Conservation (phyloP, 2,888 invertebrate species). For the Drosophila subquinaria region DNA sequence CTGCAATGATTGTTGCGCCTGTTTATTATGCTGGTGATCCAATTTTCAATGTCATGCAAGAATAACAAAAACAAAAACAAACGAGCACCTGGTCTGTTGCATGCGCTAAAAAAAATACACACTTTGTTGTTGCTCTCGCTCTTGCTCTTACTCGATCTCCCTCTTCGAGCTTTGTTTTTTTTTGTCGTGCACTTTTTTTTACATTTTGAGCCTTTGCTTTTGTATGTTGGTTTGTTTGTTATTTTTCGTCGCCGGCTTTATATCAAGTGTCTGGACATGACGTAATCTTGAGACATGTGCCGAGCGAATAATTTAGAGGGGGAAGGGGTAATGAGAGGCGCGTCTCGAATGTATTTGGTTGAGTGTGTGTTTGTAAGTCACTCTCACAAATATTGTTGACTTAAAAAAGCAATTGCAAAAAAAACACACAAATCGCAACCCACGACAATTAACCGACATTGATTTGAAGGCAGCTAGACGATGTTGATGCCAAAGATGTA, state of each 20-base stretch:
- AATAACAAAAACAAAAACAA: conserved; percentile 48
- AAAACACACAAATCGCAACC: conserved; percentile 45
- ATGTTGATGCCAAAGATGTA: conserved; percentile 22
- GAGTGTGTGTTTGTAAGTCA: conserved; percentile 13
- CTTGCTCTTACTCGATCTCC: conserved; percentile 12
- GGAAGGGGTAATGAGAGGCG: conserved; percentile 43
- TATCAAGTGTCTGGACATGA: conserved; percentile 71
- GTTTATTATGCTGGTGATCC: conserved; percentile 43
- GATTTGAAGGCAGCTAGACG: conserved; percentile 68
- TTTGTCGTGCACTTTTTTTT: conserved; percentile 39
- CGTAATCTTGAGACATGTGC: conserved; percentile 62
- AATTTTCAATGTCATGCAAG: conserved; percentile 70
- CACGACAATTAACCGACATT: conserved; percentile 72
- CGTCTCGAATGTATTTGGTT: conserved; percentile 28
- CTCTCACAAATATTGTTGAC: conserved; percentile 36
- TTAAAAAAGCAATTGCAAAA: conserved; percentile 39
- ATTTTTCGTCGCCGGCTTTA: conserved; percentile 51
- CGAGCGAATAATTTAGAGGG: conserved; percentile 12
- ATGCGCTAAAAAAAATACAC: conserved; percentile 15
- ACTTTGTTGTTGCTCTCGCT: conserved; percentile 18
- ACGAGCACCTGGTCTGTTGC: conserved; percentile 45
- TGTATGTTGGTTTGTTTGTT: conserved; percentile 41
- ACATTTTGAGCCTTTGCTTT: conserved; percentile 34
- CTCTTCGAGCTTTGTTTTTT: conserved; percentile 27
- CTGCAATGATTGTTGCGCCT: conserved; percentile 52